phyloP scores from a whole-genome alignment of 2,113 vertebrate genomes.

The Eptatretus burgeri region DNA sequence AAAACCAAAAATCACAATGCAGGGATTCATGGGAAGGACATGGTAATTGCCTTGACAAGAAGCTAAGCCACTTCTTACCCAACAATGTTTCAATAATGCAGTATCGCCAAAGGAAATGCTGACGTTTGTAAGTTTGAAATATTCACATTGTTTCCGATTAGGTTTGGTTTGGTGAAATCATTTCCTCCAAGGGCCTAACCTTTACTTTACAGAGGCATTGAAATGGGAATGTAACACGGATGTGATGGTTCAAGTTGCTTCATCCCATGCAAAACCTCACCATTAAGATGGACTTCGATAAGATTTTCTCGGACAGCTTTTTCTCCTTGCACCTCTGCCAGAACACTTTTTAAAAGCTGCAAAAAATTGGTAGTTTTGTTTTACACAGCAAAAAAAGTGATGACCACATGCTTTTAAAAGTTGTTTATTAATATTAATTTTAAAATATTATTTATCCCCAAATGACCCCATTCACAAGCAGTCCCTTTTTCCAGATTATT shows the following conservation, averaged over 20 bases:
- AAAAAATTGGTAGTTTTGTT: constrained; percentile 10
- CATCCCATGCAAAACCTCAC: constrained; percentile 16
- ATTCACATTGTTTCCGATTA: too few relatives aligned
- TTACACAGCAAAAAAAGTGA: neutral
- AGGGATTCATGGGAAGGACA: neutral
- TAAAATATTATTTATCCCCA: neutral
- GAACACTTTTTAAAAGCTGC: constrained; percentile 36
- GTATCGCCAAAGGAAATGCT: constrained; percentile 6
- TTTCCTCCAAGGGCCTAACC: neutral
- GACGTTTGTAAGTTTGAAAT: neutral
- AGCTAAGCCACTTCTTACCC: neutral
- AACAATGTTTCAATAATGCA: neutral
- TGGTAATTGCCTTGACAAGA: neutral
- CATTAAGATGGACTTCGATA: constrained; percentile 53
- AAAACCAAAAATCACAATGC: neutral
- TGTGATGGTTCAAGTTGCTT: neutral
- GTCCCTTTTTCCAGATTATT: neutral
- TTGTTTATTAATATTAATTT: neutral
- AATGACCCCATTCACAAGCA: neutral
- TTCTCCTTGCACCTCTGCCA: constrained; percentile 33
- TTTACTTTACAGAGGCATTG: neutral
- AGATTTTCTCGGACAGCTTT: constrained; percentile 30
- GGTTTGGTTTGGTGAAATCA: neutral
- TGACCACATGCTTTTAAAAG: neutral
- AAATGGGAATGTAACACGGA: neutral